A percentile compares a stretch with the other conserved stretches of the same genome.
phyloP scores from a whole-genome alignment of 1,140 invertebrate species.

The Drosophila persimilis region DNA sequence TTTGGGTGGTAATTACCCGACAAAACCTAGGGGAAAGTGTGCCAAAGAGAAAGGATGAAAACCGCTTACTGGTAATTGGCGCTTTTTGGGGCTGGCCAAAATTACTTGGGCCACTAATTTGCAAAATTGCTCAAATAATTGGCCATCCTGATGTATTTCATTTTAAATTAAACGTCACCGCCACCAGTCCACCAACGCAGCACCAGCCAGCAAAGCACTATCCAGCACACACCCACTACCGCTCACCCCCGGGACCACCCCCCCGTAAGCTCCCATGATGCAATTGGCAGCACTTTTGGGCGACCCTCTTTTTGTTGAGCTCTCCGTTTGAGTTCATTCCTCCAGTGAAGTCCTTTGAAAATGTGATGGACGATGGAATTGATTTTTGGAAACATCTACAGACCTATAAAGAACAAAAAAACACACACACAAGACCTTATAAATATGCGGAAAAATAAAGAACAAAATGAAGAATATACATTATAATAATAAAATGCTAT shows the following conservation, averaged over 20 bases:
- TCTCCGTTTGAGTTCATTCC: slow-evolving; percentile 10
- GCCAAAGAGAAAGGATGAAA: slow-evolving; percentile 12
- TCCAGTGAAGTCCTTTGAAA: slow-evolving; percentile 5
- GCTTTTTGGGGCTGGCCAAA: slow-evolving; percentile 43
- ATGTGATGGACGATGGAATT: neutral
- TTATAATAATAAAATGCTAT: too few relatives aligned
- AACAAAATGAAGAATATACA: too few relatives aligned
- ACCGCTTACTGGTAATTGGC: slow-evolving; percentile 57
- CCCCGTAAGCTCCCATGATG: slow-evolving; percentile 40
- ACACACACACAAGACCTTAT: too few relatives aligned
- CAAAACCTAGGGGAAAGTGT: slow-evolving; percentile 51
- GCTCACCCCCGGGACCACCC: slow-evolving; percentile 12
- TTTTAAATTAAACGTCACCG: slow-evolving; percentile 64
- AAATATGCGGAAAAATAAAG: too few relatives aligned
- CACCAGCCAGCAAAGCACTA: slow-evolving; percentile 25
- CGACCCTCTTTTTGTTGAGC: slow-evolving; percentile 22
- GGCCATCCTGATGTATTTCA: slow-evolving; percentile 69
- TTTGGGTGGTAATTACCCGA: slow-evolving; percentile 51
- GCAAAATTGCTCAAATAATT: slow-evolving; percentile 76
- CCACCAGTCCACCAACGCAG: slow-evolving; percentile 22
- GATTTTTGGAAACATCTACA: neutral
- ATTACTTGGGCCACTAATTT: slow-evolving; percentile 67
- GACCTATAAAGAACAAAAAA: too few relatives aligned
- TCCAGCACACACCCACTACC: neutral
- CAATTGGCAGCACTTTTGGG: slow-evolving; percentile 66